Evolutionary conservation across 2,113 vertebrate genomes (phyloP).

Genomic region (Thalassoma bifasciatum): DNA sequence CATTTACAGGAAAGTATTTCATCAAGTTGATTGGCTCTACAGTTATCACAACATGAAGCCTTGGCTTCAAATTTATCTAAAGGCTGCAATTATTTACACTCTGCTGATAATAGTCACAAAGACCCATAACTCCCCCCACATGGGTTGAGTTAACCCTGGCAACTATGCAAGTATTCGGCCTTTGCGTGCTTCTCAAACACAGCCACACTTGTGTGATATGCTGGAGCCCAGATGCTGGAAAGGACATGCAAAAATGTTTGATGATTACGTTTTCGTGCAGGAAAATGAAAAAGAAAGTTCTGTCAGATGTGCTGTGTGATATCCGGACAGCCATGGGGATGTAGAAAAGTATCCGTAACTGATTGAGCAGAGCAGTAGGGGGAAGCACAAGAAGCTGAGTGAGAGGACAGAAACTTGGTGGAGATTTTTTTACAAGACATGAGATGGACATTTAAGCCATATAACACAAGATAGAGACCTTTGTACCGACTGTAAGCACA

Average conservation of each 20-base stretch:
- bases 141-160: background rate
- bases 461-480: background rate
- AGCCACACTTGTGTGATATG: conserved; percentile 11
- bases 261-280: background rate
- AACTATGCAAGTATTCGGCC: background rate
- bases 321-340: background rate
- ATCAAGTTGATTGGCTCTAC: conserved; percentile 48
- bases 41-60: conserved; percentile 41
- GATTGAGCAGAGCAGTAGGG: background rate
- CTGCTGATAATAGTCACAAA: conserved; percentile 54
- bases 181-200: background rate
- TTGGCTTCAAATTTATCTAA: conserved; percentile 61
- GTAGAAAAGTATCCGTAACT: background rate
- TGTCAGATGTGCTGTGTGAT: background rate
- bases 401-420: background rate
- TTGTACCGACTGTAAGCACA: background rate
- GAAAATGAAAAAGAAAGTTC: background rate
- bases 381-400: background rate
- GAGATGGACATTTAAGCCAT: background rate
- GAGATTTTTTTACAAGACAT: background rate
- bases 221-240: conserved; percentile 10
- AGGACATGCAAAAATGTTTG: background rate
- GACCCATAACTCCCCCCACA: conserved; percentile 16
- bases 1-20: conserved; percentile 40
- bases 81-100: conserved; percentile 69